These are phyloP conservation scores for Listrodromus nycthemerus DNA, from an alignment of 2,888 invertebrate genomes.

Conservation along the genomic window DNA sequence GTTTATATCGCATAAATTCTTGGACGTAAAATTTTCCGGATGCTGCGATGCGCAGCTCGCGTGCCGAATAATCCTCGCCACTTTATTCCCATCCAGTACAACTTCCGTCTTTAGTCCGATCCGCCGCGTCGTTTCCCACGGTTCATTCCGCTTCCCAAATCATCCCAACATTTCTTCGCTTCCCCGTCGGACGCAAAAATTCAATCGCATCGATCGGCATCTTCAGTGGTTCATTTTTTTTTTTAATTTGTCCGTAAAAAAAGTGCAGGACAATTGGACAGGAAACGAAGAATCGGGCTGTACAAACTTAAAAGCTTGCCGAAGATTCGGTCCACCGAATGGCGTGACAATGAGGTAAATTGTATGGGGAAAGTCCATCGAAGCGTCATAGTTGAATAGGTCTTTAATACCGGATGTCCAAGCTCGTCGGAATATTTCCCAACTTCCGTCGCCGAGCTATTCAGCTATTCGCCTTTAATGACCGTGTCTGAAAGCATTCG, in stretches of 20 bases:
- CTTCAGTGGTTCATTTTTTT: not conserved
- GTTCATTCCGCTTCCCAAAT: constrained; percentile 10
- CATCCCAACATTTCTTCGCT: not conserved
- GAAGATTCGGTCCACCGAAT: too few relatives aligned
- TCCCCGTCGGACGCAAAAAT: not conserved
- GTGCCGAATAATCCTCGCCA: constrained; percentile 40
- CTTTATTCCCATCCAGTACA: constrained; percentile 23
- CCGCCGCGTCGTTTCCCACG: constrained; percentile 38
- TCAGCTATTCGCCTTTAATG: constrained; percentile 45
- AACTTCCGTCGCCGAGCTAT: not conserved
- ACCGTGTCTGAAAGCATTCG: constrained; percentile 34
- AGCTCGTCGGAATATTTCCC: not conserved
- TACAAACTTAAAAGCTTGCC: too few relatives aligned
- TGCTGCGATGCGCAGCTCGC: constrained; percentile 30
- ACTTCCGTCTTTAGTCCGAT: constrained; percentile 39
- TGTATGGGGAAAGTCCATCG: too few relatives aligned
- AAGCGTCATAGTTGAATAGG: not conserved
- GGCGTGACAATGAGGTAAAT: too few relatives aligned
- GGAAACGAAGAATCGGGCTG: too few relatives aligned
- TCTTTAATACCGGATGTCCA: not conserved
- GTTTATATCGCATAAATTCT: constrained; percentile 63
- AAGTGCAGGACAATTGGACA: not conserved
- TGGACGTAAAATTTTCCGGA: constrained; percentile 55
- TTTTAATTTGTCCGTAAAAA: not conserved
- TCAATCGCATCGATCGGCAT: not conserved